Base-by-base conservation (phyloP, 2,797 vertebrate genomes). In the Pitangus sulphuratus region DNA sequence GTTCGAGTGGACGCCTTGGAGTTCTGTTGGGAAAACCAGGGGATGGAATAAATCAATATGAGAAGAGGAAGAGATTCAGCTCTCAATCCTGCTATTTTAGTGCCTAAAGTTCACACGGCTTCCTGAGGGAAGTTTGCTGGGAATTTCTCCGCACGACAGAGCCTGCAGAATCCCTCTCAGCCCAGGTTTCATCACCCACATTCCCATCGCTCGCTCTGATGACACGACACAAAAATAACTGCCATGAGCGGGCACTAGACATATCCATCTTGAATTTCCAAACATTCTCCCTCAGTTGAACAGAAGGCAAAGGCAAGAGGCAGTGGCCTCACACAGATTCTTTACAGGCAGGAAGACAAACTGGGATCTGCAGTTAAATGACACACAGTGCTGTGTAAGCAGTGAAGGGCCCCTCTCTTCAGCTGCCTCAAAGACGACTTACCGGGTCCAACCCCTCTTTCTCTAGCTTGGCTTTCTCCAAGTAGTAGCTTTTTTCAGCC, bases 381-480 rank as follows among this genome's bases (percentile, higher is more conserved):
- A 65, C 31, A 37, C 48, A 30, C 18, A 24, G 33, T 12, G 19
- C 19, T 31, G 8, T 2, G 8, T 11, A 22, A 74, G 40, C 50
- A 91, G 26, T 9, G 54, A 61, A 50, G 18, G 13, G 11, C 25
- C 48, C 48, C 70, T 57, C 37, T 60, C 25, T n/a, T 42, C 60
- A n/a, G 10, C 30, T 30, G 31, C 28, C 62, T 47, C 8, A 54
- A 69, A 61, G 68, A 21, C 6, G 33, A 98, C 98, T 98, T 98
- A 99, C 99, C 25, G 98, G 98, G 89, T 99, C 98, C 78, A 98
- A 71, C 3, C 99, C 99, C 79, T 99, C 99, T 92, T 99, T 99
- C 97, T 99, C 99, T 48, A 99, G 97, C 92, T 99, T 99, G 69
- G 99, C 99, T 92, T 98, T 99, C 96, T 99, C 99, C 97, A 99